Base-by-base conservation (phyloP, 2,888 invertebrate species). In the Atrina japonica region DNA sequence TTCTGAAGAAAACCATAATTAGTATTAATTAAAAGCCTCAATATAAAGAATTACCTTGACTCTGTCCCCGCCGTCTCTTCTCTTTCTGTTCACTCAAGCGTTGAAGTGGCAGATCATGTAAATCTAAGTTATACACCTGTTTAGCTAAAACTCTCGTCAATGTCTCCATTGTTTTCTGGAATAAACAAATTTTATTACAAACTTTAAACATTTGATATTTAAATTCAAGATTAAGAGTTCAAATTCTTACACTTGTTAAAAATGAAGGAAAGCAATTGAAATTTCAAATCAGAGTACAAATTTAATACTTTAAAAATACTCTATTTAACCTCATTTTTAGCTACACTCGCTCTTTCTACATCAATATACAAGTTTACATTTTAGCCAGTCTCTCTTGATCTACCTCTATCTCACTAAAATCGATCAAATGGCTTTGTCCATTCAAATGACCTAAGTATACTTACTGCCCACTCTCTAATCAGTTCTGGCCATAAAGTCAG, bases 401-500 rank as follows among this genome's bases (percentile, higher is more conserved):
- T n/a, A n/a, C n/a, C n/a, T n/a, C n/a, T n/a, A n/a, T n/a, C n/a
- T n/a, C n/a, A n/a, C n/a, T n/a, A n/a, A n/a, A n/a, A n/a, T n/a
- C n/a, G n/a, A n/a, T n/a, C n/a, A n/a, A n/a, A n/a, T n/a, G n/a
- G n/a, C n/a, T n/a, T n/a, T n/a, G n/a, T n/a, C n/a, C n/a, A n/a
- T n/a, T n/a, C n/a, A n/a, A n/a, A n/a, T n/a, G n/a, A n/a, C n/a
- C n/a, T n/a, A n/a, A n/a, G n/a, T n/a, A 16, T 64, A 93, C 95
- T 93, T 92, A 96, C 96, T 81, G 96, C 96, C 98, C 98, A 98
- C 90, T 98, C 98, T 76, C 95, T 95, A 75, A 98, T 95, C 14
- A 98, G 93, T 88, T 98, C 97, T 88, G 97, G 97, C 94, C 97
- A 97, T 80, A 95, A 95, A 0, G 97, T 97, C 6, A 98, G 93